A percentile compares a stretch with the other conserved stretches of the same genome.
Evolutionary conservation across 2,113 vertebrate species (phyloP).

Genomic region (Rissa tridactyla): DNA sequence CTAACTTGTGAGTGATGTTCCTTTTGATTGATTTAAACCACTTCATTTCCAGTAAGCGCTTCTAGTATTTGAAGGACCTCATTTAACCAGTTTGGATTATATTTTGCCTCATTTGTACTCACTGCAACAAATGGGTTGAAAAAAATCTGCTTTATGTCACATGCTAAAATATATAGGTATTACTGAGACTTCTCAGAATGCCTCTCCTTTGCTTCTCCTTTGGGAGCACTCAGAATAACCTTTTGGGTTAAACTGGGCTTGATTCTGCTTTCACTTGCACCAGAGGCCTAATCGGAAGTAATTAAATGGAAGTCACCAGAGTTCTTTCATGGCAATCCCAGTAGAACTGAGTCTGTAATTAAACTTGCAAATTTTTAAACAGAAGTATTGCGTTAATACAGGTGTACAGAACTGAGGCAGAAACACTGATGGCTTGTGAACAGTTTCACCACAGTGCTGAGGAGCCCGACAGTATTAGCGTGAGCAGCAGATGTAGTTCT

Average conservation of each 20-base stretch:
- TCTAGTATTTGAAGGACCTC: slow-evolving; percentile 16
- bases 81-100: neutral
- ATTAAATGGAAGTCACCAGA: slow-evolving; percentile 15
- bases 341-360: neutral
- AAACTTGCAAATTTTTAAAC: neutral
- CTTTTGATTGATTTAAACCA: neutral
- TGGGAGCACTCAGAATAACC: neutral
- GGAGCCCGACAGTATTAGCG: neutral
- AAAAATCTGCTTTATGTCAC: neutral
- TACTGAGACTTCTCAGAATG: neutral
- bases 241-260: neutral
- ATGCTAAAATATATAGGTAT: neutral
- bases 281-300: neutral
- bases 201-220: neutral
- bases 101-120: slow-evolving; percentile 10
- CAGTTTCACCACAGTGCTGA: neutral
- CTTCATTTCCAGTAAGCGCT: slow-evolving; percentile 5
- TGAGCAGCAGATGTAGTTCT: neutral
- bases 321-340: neutral
- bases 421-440: neutral
- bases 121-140: neutral
- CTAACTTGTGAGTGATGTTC: neutral
- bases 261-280: neutral
- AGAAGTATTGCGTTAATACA: neutral
- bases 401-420: neutral